Evolutionary conservation across 2,888 invertebrate species (phyloP), one percentile per base, ranked within the genome.

Genomic region (Ormyrus thymus): DNA sequence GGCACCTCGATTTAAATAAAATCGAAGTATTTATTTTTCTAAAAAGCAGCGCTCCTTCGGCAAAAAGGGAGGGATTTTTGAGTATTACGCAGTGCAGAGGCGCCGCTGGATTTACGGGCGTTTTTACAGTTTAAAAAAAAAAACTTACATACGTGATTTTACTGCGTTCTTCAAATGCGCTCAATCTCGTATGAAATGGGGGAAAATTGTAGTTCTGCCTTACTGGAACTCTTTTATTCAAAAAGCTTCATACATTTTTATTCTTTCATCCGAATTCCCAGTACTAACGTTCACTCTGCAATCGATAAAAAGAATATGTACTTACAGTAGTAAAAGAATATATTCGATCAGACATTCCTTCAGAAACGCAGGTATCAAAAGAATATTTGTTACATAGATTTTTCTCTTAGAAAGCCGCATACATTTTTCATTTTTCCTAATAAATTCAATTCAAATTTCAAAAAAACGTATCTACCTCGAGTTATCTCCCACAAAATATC

Each of bases 271-370:
- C 13, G 13, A 65, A 65, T 10, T 65, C 15, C 56, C 11, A 15
- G 8, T 15, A 7, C 48, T 10, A 11, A 53, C 11, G 29, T n/a
- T 62, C 29, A 29, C 50, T 65, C 15, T 50, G 15, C 11, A 45
- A 43, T 74, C 29, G 11, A 10, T 5, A 50, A 43, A 51, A 43
- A 10, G 6, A 66, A 10, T 13, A 13, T 11, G 13, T 53, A 68
- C 51, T 46, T 46, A 6, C 75, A 75, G 69, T 76, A 76, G 76
- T 69, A 76, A 50, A 69, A 48, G 69, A 15, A 13, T 50, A 62
- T 50, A 69, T 76, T 8, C 69, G 69, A 76, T 76, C 76, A 56
- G 75, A 61, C 75, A 15, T 15, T 2, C n/a, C 46, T 53, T 45
- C 46, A 69, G 13, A 56, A 58, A 69, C 4, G 29, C 29, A 4